Percentiles rank a stretch among this genome's conserved stretches.
Conservation (phyloP, 2,797 vertebrate genomes). For the Scarus forsteni region DNA sequence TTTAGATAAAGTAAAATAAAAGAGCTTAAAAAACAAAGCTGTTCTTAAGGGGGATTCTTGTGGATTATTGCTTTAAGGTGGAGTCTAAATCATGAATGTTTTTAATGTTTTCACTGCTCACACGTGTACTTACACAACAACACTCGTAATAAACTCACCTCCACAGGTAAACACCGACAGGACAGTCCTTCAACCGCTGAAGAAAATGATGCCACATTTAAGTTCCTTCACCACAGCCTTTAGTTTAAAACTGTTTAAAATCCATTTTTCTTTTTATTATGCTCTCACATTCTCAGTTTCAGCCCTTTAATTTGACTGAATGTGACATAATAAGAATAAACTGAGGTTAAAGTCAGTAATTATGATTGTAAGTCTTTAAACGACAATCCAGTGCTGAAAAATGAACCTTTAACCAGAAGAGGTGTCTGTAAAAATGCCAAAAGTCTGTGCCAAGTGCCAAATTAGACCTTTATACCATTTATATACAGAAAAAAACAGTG, state of each 20-base stretch:
- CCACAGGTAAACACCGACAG: no score
- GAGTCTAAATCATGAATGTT: slow-evolving; percentile 15
- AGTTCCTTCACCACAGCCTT: not conserved
- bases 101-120: slow-evolving; percentile 4
- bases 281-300: not conserved
- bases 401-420: slow-evolving; percentile 1
- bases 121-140: slow-evolving; percentile 7
- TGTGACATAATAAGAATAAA: no score
- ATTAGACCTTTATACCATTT: slow-evolving; percentile 5
- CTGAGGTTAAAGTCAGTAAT: not conserved
- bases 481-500: not conserved
- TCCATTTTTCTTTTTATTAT: not conserved
- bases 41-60: not conserved
- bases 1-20: no score
- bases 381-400: not conserved
- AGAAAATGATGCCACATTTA: no score
- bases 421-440: slow-evolving; percentile 11
- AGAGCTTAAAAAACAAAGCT: not conserved
- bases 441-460: slow-evolving; percentile 31
- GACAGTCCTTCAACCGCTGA: not conserved
- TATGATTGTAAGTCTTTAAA: not conserved
- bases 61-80: slow-evolving; percentile 33
- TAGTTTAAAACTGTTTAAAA: no score
- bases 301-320: slow-evolving; percentile 18
- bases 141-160: not conserved